phyloP scores from a whole-genome alignment of 2,113 vertebrate species.

The Phocoena phocoena region DNA sequence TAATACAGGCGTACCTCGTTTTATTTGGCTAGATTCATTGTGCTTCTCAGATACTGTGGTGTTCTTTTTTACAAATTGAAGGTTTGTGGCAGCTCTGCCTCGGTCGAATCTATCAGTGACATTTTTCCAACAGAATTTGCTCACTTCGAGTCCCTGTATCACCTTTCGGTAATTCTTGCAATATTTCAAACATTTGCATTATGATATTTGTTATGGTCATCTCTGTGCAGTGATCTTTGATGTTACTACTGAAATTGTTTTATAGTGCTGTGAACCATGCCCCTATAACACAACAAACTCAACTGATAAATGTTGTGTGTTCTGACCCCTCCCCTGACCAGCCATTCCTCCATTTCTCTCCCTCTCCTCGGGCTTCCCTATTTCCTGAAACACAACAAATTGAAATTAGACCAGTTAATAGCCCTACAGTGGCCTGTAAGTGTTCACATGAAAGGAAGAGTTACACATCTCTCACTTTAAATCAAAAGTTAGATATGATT shows the following conservation, averaged over 20 bases:
- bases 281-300: background rate
- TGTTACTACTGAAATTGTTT: background rate
- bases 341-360: background rate
- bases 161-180: background rate
- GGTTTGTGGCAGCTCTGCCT: background rate
- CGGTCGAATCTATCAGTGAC: background rate
- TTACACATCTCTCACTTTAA: background rate
- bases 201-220: background rate
- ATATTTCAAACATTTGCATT: background rate
- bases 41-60: background rate
- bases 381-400: background rate
- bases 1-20: background rate
- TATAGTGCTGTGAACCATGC: background rate
- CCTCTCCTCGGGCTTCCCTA: background rate
- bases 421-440: background rate
- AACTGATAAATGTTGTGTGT: background rate
- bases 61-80: background rate
- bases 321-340: background rate
- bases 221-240: background rate
- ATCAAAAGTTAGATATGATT: background rate
- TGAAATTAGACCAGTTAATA: background rate
- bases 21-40: background rate
- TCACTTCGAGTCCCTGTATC: background rate
- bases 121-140: background rate
- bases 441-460: background rate